Evolutionary conservation across 2,888 invertebrate species (phyloP).

Genomic region (Leistus spinibarbis): DNA sequence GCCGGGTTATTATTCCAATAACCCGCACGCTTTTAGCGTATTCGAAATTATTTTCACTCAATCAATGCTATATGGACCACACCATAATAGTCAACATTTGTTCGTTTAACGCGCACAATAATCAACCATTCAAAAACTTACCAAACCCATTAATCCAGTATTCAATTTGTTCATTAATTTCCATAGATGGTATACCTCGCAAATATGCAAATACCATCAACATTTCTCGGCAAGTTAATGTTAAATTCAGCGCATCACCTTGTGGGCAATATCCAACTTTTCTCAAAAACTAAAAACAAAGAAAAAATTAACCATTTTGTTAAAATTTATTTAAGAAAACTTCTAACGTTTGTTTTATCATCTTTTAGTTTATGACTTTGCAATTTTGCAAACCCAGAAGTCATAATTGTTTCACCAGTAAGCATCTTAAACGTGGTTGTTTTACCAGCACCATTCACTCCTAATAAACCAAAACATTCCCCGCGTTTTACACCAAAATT

Average conservation of each 20-base stretch:
- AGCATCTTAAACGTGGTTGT: constrained; percentile 88
- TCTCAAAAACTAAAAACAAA: constrained; percentile 77
- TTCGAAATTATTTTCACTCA: no score
- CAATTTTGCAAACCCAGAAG: constrained; percentile 53
- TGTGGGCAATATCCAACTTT: no score
- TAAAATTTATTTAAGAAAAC: no score
- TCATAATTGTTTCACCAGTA: constrained; percentile 68
- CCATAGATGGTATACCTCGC: constrained; percentile 56
- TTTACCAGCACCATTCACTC: constrained; percentile 88
- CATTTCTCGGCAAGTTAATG: no score
- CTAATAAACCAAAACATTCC: constrained; percentile 83
- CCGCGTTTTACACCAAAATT: constrained; percentile 71
- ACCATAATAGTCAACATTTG: no score
- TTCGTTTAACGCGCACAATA: no score
- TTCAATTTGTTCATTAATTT: constrained; percentile 59
- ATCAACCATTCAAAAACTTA: constrained; percentile 49
- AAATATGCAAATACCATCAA: no score
- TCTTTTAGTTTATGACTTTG: constrained; percentile 11
- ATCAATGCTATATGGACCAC: no score
- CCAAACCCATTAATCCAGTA: constrained; percentile 66
- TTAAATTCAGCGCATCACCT: no score
- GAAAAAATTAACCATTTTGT: constrained; percentile 84
- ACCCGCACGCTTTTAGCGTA: no score
- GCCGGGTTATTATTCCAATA: no score
- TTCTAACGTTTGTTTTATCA: constrained; percentile 20